phyloP scores from a whole-genome alignment of 2,113 vertebrate species.

The Prunella himalayana region DNA sequence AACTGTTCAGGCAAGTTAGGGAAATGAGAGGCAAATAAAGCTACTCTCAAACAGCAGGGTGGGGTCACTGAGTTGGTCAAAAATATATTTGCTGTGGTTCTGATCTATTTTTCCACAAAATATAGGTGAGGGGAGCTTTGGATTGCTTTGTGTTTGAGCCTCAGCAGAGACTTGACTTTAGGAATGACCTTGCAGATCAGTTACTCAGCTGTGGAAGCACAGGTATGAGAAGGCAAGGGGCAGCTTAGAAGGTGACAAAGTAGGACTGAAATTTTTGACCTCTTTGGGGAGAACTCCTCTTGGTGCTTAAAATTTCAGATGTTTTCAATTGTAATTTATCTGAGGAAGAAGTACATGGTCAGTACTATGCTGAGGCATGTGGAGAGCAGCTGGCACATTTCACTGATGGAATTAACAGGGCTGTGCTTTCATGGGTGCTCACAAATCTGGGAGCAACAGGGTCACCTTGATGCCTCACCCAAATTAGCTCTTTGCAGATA shows the following conservation, averaged over 20 bases:
- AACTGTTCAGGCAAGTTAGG: neutral
- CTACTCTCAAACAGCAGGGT: neutral
- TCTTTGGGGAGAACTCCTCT: neutral
- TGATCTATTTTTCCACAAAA: neutral
- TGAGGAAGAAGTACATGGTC: neutral
- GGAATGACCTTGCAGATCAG: neutral
- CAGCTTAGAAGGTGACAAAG: neutral
- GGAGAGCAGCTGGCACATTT: neutral
- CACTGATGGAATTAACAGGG: neutral
- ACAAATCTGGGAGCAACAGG: neutral
- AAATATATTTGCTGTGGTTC: neutral
- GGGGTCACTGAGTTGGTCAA: neutral
- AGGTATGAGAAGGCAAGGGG: neutral
- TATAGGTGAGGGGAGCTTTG: neutral
- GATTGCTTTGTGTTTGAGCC: neutral
- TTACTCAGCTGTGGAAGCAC: neutral
- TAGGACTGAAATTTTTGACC: neutral
- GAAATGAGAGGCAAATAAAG: neutral
- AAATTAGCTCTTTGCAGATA: neutral
- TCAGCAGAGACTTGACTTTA: neutral
- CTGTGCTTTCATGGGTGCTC: neutral
- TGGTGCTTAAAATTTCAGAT: neutral
- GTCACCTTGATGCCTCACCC: neutral
- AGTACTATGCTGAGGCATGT: neutral
- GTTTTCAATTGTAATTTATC: neutral